These are phyloP conservation scores for Tachysurus vachellii DNA, from an alignment of 2,113 vertebrate genomes.

Conservation along the genomic window DNA sequence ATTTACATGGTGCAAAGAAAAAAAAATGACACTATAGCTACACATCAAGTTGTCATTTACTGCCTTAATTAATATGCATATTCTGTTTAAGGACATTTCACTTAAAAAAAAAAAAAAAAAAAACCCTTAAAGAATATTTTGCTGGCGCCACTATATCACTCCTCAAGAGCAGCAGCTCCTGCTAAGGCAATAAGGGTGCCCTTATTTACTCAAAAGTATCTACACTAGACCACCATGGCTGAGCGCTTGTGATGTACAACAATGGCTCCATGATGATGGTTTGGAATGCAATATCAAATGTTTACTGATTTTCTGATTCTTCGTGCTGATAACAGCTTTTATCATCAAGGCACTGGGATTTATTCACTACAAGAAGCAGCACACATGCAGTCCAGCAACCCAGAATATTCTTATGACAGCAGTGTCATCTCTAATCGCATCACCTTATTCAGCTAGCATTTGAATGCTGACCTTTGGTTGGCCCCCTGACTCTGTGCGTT, in stretches of 20 bases:
- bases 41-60: background rate
- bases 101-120: background rate
- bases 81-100: background rate
- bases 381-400: background rate
- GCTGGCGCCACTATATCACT: background rate
- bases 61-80: background rate
- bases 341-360: background rate
- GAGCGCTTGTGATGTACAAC: slow-evolving; percentile 39
- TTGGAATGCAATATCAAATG: slow-evolving; percentile 12
- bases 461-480: slow-evolving; percentile 83
- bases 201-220: slow-evolving; percentile 9
- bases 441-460: background rate
- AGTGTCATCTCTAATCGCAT: background rate
- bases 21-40: background rate
- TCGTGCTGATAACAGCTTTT: slow-evolving; percentile 2
- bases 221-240: slow-evolving; percentile 13
- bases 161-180: background rate
- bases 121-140: background rate
- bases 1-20: background rate
- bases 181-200: slow-evolving; percentile 42
- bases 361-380: background rate
- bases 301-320: background rate
- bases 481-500: slow-evolving; percentile 85
- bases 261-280: slow-evolving; percentile 20
- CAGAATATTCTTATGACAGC: background rate